These are phyloP conservation scores for Galeruca laticollis DNA, from an alignment of 2,888 invertebrate species.

Conservation along the genomic window DNA sequence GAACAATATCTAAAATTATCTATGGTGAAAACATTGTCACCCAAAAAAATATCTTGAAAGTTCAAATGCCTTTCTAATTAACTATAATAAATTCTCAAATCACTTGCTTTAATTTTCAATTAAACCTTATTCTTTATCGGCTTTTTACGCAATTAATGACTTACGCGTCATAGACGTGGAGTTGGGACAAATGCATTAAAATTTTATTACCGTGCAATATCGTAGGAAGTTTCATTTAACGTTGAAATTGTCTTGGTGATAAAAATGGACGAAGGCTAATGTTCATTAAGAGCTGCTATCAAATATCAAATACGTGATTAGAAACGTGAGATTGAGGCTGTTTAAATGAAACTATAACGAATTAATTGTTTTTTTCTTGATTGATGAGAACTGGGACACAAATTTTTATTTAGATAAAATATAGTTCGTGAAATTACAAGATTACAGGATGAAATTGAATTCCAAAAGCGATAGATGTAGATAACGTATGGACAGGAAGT, in stretches of 20 bases:
- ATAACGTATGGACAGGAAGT: too few species aligned
- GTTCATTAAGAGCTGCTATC: constrained; percentile 7
- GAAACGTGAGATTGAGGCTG: neutral
- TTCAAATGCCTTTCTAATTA: neutral
- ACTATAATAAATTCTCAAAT: neutral
- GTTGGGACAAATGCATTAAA: constrained; percentile 17
- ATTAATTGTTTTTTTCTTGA: constrained; percentile 2
- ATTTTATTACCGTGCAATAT: constrained; percentile 13
- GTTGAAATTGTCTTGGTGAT: neutral
- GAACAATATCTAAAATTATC: too few species aligned
- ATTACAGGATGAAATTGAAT: too few species aligned
- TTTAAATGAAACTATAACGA: neutral
- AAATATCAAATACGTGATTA: constrained; percentile 10
- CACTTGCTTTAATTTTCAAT: constrained; percentile 3
- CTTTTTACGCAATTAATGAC: neutral
- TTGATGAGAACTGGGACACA: neutral
- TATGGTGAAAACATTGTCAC: too few species aligned
- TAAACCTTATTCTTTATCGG: constrained; percentile 8
- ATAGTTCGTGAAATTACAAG: too few species aligned
- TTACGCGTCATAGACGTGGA: constrained; percentile 3
- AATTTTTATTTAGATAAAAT: neutral
- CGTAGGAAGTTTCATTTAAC: constrained; percentile 12
- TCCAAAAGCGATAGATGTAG: too few species aligned
- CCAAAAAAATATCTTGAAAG: too few species aligned
- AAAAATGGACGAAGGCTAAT: constrained; percentile 15